These are phyloP conservation scores for Recurvirostra avosetta DNA, from an alignment of 2,113 vertebrate species.

Conservation along the genomic window DNA sequence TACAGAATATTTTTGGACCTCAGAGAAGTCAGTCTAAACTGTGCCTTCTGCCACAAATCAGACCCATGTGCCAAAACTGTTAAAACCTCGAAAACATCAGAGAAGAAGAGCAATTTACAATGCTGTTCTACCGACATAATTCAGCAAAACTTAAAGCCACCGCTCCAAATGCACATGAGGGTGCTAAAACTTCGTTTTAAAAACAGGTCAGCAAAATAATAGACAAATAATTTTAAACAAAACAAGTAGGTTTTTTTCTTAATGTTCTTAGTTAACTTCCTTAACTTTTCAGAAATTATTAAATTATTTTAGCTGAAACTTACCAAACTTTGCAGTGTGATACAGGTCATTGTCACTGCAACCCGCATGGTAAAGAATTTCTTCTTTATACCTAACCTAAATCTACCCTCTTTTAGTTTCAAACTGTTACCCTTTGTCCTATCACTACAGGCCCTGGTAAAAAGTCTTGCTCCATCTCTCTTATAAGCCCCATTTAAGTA, in stretches of 20 bases:
- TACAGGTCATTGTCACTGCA: background rate
- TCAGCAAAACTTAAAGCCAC: background rate
- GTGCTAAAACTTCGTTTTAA: background rate
- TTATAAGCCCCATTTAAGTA: background rate
- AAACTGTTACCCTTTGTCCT: background rate
- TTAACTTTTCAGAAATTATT: background rate
- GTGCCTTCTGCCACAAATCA: background rate
- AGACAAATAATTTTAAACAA: background rate
- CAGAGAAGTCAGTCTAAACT: background rate
- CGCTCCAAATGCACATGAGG: background rate
- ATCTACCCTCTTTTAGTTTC: background rate
- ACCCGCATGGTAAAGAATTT: background rate
- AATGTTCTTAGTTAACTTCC: background rate
- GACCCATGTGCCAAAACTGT: background rate
- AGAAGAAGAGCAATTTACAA: background rate
- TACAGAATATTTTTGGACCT: background rate
- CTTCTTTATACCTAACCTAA: background rate
- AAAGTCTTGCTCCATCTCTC: background rate
- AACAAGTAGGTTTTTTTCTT: background rate
- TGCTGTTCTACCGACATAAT: background rate
- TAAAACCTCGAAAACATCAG: background rate
- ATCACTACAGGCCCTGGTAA: background rate
- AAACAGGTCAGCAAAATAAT: background rate
- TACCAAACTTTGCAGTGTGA: background rate
- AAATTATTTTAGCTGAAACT: background rate